These are phyloP conservation scores for Scelioninae gen. 1 DNA, from an alignment of 2,888 invertebrate genomes.

Conservation along the genomic window DNA sequence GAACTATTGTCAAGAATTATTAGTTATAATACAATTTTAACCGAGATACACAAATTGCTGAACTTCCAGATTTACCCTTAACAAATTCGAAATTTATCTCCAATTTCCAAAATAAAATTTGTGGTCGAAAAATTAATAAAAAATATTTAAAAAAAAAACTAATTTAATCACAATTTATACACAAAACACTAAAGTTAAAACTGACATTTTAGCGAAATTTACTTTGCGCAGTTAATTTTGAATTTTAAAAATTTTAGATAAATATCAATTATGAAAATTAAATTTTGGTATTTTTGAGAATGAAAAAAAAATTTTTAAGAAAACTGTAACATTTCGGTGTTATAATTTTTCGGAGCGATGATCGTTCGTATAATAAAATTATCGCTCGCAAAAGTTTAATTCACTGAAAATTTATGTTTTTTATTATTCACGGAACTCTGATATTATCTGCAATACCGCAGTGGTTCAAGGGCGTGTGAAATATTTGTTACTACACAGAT, in stretches of 20 bases:
- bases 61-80: constrained; percentile 25
- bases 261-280: too few relatives aligned
- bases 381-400: constrained; percentile 12
- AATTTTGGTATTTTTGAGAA: too few relatives aligned
- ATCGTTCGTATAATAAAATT: constrained; percentile 4
- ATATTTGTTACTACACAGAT: constrained; percentile 29
- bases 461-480: constrained; percentile 41
- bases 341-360: background rate
- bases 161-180: too few relatives aligned
- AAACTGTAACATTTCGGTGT: background rate
- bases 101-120: too few relatives aligned
- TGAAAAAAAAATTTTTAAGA: too few relatives aligned
- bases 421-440: constrained; percentile 34
- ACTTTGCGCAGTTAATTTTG: too few relatives aligned
- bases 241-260: too few relatives aligned
- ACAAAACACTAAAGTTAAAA: too few relatives aligned
- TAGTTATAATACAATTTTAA: constrained; percentile 14
- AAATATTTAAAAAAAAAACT: background rate
- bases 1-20: constrained; percentile 29
- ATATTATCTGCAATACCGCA: constrained; percentile 33
- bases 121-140: background rate
- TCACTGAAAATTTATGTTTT: constrained; percentile 24
- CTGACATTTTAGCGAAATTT: too few relatives aligned
- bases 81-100: background rate
- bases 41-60: constrained; percentile 24